Base-by-base conservation (phyloP, 2,888 invertebrate genomes). In the Pollenia angustigena region DNA sequence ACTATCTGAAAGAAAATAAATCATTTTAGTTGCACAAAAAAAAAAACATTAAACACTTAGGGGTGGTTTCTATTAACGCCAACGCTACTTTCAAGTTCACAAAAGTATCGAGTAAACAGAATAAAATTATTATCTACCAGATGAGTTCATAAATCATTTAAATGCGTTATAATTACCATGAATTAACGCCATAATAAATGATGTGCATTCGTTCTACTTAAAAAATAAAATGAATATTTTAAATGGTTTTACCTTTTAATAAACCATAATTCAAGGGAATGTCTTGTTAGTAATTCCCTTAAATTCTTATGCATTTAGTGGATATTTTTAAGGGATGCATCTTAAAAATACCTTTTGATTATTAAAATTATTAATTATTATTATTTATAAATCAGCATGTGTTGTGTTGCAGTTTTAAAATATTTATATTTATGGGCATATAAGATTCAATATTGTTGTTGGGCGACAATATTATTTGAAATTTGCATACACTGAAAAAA, bases 101-200 rank as follows among this genome's bases (percentile, higher is more conserved):
- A 40, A 56, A 62, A 56, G 4, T 18, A 46, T 23, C 72, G 7
- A 14, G 44, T 3, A 18, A 14, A 56, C 1, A 32, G 11, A 23
- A 48, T 16, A 48, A 81, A 78, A 80, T 69, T 72, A 75, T 85
- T 84, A 81, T 78, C 44, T 74, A 78, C 58, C 78, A 78, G 82
- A 82, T 85, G 85, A 87, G 76, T 84, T 75, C 83, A 88, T 88
- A 88, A 88, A 88, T 88, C 88, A 88, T 87, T 54, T 68, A 78
- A 88, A 88, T 87, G 88, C 87, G 84, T 82, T 76, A 88, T 88
- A 87, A 88, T 88, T 85, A 85, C 56, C 82, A 80, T 71, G 83
- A 84, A 88, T 86, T 88, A 85, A 68, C 78, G 81, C 58, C 80
- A 72, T 44, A 69, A 44, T 68, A 64, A 60, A 74, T 78, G 76